These are phyloP conservation scores for Meles meles DNA, from an alignment of 2,113 vertebrate genomes.

Conservation along the genomic window DNA sequence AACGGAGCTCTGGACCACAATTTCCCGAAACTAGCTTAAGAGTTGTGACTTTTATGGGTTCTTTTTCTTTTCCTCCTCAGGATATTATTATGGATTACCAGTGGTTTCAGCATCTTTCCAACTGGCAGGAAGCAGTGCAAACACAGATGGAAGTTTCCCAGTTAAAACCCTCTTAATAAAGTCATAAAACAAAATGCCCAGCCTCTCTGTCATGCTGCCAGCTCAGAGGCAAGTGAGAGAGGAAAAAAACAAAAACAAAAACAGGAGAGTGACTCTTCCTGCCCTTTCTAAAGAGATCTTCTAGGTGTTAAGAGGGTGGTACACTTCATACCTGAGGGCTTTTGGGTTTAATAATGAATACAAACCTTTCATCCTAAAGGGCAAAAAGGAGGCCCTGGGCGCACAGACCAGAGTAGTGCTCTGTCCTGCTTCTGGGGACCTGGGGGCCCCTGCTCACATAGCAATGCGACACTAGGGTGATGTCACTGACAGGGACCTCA, in stretches of 20 bases:
- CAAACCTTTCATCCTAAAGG: neutral
- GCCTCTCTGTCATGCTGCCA: neutral
- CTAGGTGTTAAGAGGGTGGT: neutral
- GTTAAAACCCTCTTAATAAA: constrained; percentile 39
- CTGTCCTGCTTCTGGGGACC: neutral
- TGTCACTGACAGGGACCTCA: neutral
- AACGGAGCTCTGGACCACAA: neutral
- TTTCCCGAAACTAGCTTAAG: constrained; percentile 17
- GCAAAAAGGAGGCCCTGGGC: neutral
- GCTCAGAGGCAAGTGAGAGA: neutral
- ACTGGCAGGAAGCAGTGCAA: constrained; percentile 14
- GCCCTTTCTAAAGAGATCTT: neutral
- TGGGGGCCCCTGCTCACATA: neutral
- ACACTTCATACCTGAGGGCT: neutral
- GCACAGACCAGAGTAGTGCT: accelerated
- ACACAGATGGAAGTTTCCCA: neutral
- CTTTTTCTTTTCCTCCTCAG: neutral
- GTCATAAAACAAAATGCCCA: constrained; percentile 34
- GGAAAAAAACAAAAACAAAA: too few species aligned
- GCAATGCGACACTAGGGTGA: neutral
- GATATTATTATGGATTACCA: constrained; percentile 20
- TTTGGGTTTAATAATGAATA: too few species aligned
- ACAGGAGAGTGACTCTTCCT: neutral
- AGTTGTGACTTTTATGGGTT: constrained; percentile 44
- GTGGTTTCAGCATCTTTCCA: constrained; percentile 37